These are phyloP conservation scores for Batillaria attramentaria DNA, from an alignment of 1,140 invertebrate species.

Conservation along the genomic window DNA sequence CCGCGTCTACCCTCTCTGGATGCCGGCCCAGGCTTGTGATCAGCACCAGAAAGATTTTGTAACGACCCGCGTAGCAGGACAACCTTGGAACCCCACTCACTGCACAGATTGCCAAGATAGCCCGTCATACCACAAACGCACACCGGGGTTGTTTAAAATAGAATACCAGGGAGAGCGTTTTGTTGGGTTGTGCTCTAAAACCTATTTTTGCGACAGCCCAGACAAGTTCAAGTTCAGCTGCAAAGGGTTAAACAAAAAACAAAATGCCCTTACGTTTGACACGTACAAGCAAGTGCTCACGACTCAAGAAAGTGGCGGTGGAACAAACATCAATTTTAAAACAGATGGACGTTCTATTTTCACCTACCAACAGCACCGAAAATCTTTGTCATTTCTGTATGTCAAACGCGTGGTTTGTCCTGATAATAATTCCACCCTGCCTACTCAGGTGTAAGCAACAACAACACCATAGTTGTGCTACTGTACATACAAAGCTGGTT, in stretches of 20 bases:
- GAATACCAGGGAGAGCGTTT: conserved; percentile 10
- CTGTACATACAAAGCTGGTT: neutral
- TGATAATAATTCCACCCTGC: neutral
- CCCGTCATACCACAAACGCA: neutral
- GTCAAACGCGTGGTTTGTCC: neutral
- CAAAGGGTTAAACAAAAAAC: conserved; percentile 8
- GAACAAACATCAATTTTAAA: neutral
- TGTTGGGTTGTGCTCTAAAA: conserved; percentile 9
- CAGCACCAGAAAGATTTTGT: conserved; percentile 3
- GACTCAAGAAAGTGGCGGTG: neutral
- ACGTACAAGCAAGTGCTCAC: neutral
- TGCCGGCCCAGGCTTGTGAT: conserved; percentile 6
- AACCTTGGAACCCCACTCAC: neutral
- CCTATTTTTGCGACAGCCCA: neutral
- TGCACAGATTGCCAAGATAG: neutral
- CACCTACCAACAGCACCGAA: neutral
- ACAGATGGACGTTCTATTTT: neutral
- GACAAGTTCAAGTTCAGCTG: neutral
- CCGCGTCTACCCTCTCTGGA: conserved; percentile 11
- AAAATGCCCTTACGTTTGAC: neutral
- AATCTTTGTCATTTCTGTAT: neutral
- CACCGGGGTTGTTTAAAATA: conserved; percentile 25
- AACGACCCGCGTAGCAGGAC: too few species aligned
- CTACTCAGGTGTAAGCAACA: neutral
- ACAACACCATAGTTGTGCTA: neutral